Conservation (phyloP, 2,888 invertebrate species). For the Gandaritis pyraliata region DNA sequence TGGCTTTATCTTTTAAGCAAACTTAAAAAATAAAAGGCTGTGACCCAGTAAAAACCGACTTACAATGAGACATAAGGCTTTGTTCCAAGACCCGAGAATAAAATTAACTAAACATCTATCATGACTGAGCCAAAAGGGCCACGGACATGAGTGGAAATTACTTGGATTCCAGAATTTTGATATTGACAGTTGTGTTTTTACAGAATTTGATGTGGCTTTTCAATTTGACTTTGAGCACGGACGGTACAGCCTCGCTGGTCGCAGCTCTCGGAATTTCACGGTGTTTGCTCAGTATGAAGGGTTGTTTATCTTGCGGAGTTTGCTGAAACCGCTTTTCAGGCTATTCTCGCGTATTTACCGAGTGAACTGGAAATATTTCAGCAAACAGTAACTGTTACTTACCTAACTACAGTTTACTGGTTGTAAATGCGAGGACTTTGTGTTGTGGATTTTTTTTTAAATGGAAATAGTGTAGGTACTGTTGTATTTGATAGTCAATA, state of each 20-base stretch:
- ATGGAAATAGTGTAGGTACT: too few relatives aligned
- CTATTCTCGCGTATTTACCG: constrained; percentile 25
- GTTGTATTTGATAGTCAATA: too few relatives aligned
- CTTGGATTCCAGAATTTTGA: too few relatives aligned
- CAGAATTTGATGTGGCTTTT: too few relatives aligned
- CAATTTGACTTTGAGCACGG: too few relatives aligned
- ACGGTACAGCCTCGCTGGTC: too few relatives aligned
- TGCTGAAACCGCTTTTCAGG: constrained; percentile 18
- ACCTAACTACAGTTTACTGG: constrained; percentile 7
- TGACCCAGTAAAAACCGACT: background rate
- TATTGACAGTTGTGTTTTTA: too few relatives aligned
- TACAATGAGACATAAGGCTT: too few relatives aligned
- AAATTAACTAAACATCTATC: too few relatives aligned
- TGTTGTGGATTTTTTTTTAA: constrained; percentile 3
- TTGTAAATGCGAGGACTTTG: background rate
- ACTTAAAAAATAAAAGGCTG: background rate
- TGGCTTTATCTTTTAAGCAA: background rate
- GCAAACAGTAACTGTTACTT: constrained; percentile 24
- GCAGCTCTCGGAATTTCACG: background rate
- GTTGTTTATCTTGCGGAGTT: constrained; percentile 26
- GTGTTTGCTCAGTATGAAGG: constrained; percentile 16
- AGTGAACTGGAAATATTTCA: constrained; percentile 20
- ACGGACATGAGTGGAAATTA: too few relatives aligned
- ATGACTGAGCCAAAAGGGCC: too few relatives aligned
- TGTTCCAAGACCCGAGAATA: too few relatives aligned